A percentile compares a stretch with the other conserved stretches of the same genome.
phyloP scores from a whole-genome alignment of 2,797 vertebrate species.

The Gila robusta region DNA sequence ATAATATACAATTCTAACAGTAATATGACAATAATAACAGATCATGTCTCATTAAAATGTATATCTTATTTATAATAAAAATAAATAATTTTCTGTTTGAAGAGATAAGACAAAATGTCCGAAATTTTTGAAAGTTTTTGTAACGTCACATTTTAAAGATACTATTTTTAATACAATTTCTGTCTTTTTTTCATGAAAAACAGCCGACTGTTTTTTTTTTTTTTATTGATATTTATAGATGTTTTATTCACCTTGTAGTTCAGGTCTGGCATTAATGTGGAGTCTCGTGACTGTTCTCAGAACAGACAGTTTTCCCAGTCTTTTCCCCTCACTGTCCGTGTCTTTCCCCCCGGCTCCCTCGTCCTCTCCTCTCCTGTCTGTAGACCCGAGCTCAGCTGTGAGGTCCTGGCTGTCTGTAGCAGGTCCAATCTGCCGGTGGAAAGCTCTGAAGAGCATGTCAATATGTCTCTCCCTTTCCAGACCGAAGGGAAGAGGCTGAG shows the following conservation, averaged over 20 bases:
- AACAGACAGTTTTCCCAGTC: conserved; percentile 65
- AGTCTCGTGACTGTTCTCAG: conserved; percentile 76
- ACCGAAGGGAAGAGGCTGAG: conserved; percentile 79
- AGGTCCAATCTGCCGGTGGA: conserved; percentile 65
- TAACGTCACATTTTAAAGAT: not conserved
- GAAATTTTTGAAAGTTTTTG: not conserved
- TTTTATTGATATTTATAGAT: not conserved
- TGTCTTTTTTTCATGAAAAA: too few relatives aligned
- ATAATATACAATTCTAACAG: too few relatives aligned
- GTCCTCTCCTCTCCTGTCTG: conserved; percentile 46
- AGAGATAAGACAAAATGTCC: not conserved
- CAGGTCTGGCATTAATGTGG: conserved; percentile 76
- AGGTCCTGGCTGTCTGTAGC: conserved; percentile 56
- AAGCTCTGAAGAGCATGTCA: conserved; percentile 73
- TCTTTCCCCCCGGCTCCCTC: not conserved
- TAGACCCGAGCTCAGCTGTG: conserved; percentile 36
- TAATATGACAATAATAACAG: too few relatives aligned
- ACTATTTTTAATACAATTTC: not conserved
- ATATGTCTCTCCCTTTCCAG: conserved; percentile 85
- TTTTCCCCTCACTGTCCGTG: conserved; percentile 32
- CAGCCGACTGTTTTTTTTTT: too few relatives aligned
- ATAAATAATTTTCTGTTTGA: not conserved
- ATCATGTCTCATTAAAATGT: not conserved
- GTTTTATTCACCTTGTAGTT: conserved; percentile 76
- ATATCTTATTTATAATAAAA: too few relatives aligned